Evolutionary conservation across 2,797 vertebrate genomes (phyloP).

Genomic region (Neosilurus hyrtlii): DNA sequence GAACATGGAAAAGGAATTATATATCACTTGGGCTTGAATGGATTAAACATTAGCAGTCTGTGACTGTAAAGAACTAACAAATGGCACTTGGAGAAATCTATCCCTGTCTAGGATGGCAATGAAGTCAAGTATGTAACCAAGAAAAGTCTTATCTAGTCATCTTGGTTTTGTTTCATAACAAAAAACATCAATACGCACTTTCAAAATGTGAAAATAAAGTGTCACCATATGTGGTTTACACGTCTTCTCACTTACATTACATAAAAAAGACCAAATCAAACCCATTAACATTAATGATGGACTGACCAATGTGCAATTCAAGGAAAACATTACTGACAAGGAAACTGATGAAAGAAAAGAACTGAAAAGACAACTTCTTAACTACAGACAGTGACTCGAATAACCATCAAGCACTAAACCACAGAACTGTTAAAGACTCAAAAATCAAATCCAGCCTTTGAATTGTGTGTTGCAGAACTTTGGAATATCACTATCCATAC

Average conservation of each 20-base stretch:
- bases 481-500: slow-evolving; percentile 34
- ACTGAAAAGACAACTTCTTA: slow-evolving; percentile 30
- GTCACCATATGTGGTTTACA: slow-evolving; percentile 18
- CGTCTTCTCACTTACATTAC: slow-evolving; percentile 23
- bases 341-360: slow-evolving; percentile 28
- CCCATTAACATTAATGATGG: slow-evolving; percentile 28
- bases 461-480: slow-evolving; percentile 45
- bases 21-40: slow-evolving; percentile 25
- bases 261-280: slow-evolving; percentile 23
- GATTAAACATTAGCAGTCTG: slow-evolving; percentile 40
- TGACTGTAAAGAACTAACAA: slow-evolving; percentile 40
- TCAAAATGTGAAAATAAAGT: slow-evolving; percentile 48
- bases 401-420: slow-evolving; percentile 32
- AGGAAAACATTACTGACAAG: slow-evolving; percentile 26
- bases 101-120: slow-evolving; percentile 37
- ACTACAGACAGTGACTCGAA: slow-evolving; percentile 35
- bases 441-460: slow-evolving; percentile 30
- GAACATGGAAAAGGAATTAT: slow-evolving; percentile 41
- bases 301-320: slow-evolving; percentile 33
- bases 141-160: slow-evolving; percentile 18
- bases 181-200: slow-evolving; percentile 35
- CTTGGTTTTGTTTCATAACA: slow-evolving; percentile 36
- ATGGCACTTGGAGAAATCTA: slow-evolving; percentile 41
- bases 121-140: slow-evolving; percentile 48
- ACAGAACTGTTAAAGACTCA: slow-evolving; percentile 36